These are phyloP conservation scores for Aldabrachelys gigantea DNA, from an alignment of 2,113 vertebrate species.

Conservation along the genomic window DNA sequence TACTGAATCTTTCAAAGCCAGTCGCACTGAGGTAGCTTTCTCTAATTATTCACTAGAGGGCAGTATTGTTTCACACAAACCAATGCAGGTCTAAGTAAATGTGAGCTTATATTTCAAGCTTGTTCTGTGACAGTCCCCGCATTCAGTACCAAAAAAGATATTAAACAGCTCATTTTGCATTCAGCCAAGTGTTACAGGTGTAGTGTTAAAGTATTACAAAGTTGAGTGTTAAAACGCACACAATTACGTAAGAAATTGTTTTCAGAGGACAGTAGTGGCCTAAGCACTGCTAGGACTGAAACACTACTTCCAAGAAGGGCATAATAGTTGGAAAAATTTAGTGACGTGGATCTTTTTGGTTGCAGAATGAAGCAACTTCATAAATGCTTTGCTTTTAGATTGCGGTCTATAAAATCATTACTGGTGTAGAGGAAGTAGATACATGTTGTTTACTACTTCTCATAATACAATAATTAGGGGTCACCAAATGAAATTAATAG, in stretches of 20 bases:
- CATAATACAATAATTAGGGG: no score
- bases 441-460: no score
- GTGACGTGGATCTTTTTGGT: background rate
- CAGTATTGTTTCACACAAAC: constrained; percentile 13
- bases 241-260: background rate
- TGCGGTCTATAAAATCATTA: no score
- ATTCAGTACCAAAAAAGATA: background rate
- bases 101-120: background rate
- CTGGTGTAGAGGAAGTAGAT: no score
- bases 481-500: no score
- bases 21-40: background rate
- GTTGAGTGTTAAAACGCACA: background rate
- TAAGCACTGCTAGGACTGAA: background rate
- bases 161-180: background rate
- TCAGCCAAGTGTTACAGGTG: background rate
- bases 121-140: background rate
- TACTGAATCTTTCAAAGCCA: background rate
- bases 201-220: background rate
- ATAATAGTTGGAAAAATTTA: background rate
- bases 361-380: background rate
- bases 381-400: background rate
- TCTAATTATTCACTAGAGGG: constrained; percentile 52
- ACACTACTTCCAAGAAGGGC: background rate
- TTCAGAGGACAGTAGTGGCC: background rate
- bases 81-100: background rate